Conservation (phyloP, 1,140 invertebrate species). For the Oppia nitens region DNA sequence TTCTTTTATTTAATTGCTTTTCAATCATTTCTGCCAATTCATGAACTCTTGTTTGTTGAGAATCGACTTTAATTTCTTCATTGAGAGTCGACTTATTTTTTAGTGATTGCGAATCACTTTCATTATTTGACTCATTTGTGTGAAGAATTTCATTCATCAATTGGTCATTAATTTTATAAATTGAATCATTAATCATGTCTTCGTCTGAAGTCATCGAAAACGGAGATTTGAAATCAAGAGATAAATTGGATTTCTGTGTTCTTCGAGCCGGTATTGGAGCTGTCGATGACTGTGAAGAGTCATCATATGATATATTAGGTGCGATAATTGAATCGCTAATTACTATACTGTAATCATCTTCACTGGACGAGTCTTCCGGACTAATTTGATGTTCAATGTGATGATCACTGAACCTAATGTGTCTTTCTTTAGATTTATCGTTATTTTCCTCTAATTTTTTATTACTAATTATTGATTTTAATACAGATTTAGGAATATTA, state of each 20-base stretch:
- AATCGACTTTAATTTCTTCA: neutral
- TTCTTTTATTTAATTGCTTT: neutral
- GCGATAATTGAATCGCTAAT: conserved; percentile 1
- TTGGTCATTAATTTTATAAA: neutral
- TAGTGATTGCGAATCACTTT: neutral
- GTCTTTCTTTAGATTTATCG: neutral
- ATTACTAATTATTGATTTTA: neutral
- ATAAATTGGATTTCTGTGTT: neutral
- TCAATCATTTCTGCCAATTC: conserved; percentile 9
- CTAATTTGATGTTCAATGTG: conserved; percentile 8
- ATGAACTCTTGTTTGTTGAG: neutral
- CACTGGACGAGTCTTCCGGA: neutral
- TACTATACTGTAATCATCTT: neutral
- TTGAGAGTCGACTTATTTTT: neutral
- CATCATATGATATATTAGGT: neutral
- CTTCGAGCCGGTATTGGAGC: neutral
- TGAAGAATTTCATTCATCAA: neutral
- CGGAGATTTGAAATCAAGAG: neutral
- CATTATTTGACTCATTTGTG: neutral
- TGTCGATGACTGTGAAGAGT: neutral
- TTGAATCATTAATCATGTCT: too few relatives aligned
- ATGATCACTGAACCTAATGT: conserved; percentile 6
- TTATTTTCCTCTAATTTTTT: neutral
- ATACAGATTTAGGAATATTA: neutral
- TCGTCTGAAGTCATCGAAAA: neutral